Base-by-base conservation (phyloP, 2,888 invertebrate genomes). In the Meloe dianella region DNA sequence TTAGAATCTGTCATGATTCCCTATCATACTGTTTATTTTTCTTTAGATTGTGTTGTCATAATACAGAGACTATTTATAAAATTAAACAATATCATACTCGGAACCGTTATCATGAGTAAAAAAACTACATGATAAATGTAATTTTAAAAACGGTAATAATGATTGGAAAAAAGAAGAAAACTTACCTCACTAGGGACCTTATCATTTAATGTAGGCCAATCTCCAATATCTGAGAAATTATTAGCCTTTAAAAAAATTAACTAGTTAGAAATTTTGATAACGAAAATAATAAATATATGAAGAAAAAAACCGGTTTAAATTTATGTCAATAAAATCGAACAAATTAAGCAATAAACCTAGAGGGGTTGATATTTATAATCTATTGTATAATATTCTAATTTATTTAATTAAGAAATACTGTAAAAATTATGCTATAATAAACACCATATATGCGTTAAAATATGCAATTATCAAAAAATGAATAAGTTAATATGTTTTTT, bases 191-290 rank as follows among this genome's bases (percentile, higher is more conserved):
- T 84, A 80, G 86, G 51, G 47, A 57, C 85, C 83, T 86, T 88
- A 82, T 90, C 89, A 75, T 93, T 93, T 74, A 96, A 87, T 74
- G 95, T 91, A 77, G 97, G 96, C 96, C 96, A 97, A 84, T 96
- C 96, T 74, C 93, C 92, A 78, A 92, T 92, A 85, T 95, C 94
- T 73, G 92, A 71, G 85, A 96, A 93, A 84, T 93, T 92, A 82
- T 93, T 92, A 72, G 93, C 92, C 94, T 95, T 87, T 7, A 64
- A 56, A 57, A 63, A 8, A 10, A 14, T 56, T 30, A 30, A 60
- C 59, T 57, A 57, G 30, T n/a, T n/a, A 14, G 9, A 20, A 61
- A 61, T 27, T 35, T 38, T 24, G 22, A 12, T 41, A 30, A 38
- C 58, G 10, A 30, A 54, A 24, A 54, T 54, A 14, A 24, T 54